A percentile compares a stretch with the other conserved stretches of the same genome.
Conservation (phyloP, 2,113 vertebrate genomes). For the Amblyornis subalaris region DNA sequence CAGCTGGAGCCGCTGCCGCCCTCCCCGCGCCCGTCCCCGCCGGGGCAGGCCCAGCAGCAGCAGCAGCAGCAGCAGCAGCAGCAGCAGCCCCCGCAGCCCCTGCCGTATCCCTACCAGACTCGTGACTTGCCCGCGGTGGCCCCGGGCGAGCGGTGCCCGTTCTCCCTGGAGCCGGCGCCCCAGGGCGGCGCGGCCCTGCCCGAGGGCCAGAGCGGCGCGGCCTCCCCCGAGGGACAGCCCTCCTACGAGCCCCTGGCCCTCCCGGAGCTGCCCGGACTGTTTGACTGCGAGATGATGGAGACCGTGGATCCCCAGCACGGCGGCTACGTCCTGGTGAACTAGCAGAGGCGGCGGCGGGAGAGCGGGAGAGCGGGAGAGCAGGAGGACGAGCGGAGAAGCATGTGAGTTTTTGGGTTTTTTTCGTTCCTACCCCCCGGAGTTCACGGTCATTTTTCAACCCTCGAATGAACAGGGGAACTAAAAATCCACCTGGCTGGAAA, state of each 20-base stretch:
- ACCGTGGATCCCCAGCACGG: slow-evolving; percentile 91
- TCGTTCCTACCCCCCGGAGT: slow-evolving; percentile 22
- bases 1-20: slow-evolving; percentile 75
- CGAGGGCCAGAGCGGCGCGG: slow-evolving; percentile 44
- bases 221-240: slow-evolving; percentile 16
- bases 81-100: not conserved
- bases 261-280: slow-evolving; percentile 80
- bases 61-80: slow-evolving; percentile 48
- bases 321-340: slow-evolving; percentile 94
- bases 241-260: slow-evolving; percentile 75
- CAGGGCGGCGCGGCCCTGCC: not conserved
- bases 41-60: not conserved
- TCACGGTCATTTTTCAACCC: slow-evolving; percentile 59
- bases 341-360: too few relatives aligned
- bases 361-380: rapidly evolving
- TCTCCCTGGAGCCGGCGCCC: slow-evolving; percentile 71
- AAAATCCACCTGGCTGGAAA: slow-evolving; percentile 21
- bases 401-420: slow-evolving; percentile 20
- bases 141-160: slow-evolving; percentile 70
- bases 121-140: slow-evolving; percentile 63
- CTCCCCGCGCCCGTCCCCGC: slow-evolving; percentile 51
- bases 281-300: slow-evolving; percentile 97
- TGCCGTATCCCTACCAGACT: slow-evolving; percentile 79
- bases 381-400: slow-evolving; percentile 12
- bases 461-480: slow-evolving; percentile 20